Evolutionary conservation across 2,888 invertebrate genomes (phyloP).

Genomic region (Odontocerum albicorne): DNA sequence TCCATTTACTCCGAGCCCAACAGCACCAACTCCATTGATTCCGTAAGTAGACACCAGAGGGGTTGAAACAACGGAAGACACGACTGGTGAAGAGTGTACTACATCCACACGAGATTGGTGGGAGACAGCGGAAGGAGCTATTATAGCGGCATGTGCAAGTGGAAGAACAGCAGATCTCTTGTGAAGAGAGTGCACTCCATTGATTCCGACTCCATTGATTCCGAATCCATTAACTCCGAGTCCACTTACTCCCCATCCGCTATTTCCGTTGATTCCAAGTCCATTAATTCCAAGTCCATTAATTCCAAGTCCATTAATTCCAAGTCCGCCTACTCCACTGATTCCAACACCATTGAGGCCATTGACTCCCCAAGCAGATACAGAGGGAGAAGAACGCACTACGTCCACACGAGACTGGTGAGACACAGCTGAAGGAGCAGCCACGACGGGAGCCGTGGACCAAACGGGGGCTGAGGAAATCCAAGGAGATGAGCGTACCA

Average conservation of each 20-base stretch:
- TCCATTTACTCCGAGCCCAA: conserved; percentile 50
- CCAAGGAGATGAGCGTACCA: conserved; percentile 44
- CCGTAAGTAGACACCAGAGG: conserved; percentile 26
- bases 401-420: conserved; percentile 46
- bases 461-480: conserved; percentile 46
- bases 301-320: conserved; percentile 47
- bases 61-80: conserved; percentile 36
- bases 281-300: conserved; percentile 51
- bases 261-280: too few relatives aligned
- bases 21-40: conserved; percentile 42
- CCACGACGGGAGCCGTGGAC: conserved; percentile 36
- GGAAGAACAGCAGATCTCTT: conserved; percentile 30
- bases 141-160: conserved; percentile 37
- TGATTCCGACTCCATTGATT: conserved; percentile 40
- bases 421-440: conserved; percentile 43
- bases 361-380: conserved; percentile 36
- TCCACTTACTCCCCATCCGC: conserved; percentile 55
- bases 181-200: conserved; percentile 37
- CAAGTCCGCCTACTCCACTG: conserved; percentile 42
- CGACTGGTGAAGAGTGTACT: conserved; percentile 37
- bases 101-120: conserved; percentile 40
- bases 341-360: too few relatives aligned
- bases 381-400: conserved; percentile 43
- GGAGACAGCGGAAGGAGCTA: conserved; percentile 41
- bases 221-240: conserved; percentile 50